phyloP scores from a whole-genome alignment of 2,113 vertebrate genomes.

The Heterotis niloticus region DNA sequence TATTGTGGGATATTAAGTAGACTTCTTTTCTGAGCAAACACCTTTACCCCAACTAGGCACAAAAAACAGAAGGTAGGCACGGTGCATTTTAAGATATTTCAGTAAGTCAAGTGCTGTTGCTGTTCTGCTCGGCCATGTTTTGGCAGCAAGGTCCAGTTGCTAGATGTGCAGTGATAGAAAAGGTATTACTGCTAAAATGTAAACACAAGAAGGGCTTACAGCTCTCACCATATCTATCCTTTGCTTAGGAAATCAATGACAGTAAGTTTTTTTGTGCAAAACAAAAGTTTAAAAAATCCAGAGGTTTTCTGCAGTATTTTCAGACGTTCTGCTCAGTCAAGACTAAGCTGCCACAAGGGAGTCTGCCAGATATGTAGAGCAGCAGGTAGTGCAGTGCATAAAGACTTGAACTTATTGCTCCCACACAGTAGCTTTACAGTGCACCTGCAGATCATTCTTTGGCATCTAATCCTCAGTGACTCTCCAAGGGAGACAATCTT shows the following conservation, averaged over 20 bases:
- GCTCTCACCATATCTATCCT: neutral
- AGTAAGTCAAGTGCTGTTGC: neutral
- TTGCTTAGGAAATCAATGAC: neutral
- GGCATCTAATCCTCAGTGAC: neutral
- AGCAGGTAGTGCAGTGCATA: too few relatives aligned
- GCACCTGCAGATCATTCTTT: constrained; percentile 8
- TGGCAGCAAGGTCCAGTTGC: neutral
- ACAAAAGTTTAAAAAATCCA: neutral
- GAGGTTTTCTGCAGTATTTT: too few relatives aligned
- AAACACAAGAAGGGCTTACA: neutral
- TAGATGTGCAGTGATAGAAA: too few relatives aligned
- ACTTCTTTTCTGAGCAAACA: too few relatives aligned
- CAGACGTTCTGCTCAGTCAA: too few relatives aligned
- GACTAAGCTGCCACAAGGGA: too few relatives aligned
- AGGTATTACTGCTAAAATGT: neutral
- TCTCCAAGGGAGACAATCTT: neutral
- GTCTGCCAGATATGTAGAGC: too few relatives aligned
- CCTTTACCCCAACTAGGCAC: too few relatives aligned
- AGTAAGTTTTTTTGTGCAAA: neutral
- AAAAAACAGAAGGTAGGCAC: too few relatives aligned
- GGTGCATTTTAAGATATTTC: neutral
- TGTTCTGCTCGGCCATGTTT: neutral
- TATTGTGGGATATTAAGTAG: too few relatives aligned
- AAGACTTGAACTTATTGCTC: neutral
- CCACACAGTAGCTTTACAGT: neutral